A percentile compares a stretch with the other conserved stretches of the same genome.
Conservation (phyloP, 2,888 invertebrate genomes). For the Metellina segmentata region DNA sequence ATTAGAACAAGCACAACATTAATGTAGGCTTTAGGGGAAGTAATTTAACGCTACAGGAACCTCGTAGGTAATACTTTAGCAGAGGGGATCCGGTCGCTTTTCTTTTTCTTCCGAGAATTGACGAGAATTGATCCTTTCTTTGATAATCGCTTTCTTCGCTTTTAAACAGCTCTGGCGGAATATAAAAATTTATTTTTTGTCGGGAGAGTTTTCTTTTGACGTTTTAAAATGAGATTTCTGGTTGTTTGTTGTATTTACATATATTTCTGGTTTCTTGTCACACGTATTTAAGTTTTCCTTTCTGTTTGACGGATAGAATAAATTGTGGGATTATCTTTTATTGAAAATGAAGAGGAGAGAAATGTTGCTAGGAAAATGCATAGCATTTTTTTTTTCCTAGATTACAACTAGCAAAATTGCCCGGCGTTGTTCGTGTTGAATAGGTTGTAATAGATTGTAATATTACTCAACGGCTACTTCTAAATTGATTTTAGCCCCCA, state of each 20-base stretch:
- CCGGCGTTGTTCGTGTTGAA: too few species aligned
- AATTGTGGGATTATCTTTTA: too few species aligned
- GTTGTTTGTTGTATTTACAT: not conserved
- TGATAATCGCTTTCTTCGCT: not conserved
- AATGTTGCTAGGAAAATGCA: too few species aligned
- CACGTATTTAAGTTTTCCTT: not conserved
- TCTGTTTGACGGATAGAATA: not conserved
- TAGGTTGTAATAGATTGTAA: too few species aligned
- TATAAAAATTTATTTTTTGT: not conserved
- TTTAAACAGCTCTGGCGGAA: not conserved
- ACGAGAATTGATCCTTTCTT: not conserved
- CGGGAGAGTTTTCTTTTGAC: not conserved
- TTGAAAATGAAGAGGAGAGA: too few species aligned
- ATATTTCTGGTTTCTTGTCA: not conserved
- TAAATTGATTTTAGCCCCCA: too few species aligned
- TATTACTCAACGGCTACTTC: too few species aligned
- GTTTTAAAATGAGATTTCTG: not conserved
- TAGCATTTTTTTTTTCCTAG: too few species aligned
- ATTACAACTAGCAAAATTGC: too few species aligned
- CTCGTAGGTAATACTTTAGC: not conserved
- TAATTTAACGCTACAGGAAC: not conserved
- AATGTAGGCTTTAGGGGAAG: not conserved
- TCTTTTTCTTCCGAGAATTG: not conserved
- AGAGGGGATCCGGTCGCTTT: not conserved
- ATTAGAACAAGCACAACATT: not conserved